Evolutionary conservation across 2,113 vertebrate genomes (phyloP).

Genomic region (Microtus pennsylvanicus): DNA sequence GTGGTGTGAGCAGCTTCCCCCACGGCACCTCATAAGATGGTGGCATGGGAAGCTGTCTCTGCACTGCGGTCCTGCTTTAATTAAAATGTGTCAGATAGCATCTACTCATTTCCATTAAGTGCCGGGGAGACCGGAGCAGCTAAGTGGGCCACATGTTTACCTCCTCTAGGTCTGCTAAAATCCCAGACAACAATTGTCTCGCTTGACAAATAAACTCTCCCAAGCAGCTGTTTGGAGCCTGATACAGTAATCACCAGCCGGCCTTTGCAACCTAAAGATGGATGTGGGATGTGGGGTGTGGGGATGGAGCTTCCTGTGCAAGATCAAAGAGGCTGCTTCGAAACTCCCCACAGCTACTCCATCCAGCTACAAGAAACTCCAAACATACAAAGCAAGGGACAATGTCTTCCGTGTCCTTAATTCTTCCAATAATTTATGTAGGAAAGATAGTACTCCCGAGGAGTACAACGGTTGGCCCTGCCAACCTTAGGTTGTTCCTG

Average conservation of each 20-base stretch:
- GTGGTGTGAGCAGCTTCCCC: slow-evolving; percentile 34
- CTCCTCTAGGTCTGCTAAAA: slow-evolving; percentile 64
- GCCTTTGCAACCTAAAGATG: neutral
- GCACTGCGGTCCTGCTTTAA: slow-evolving; percentile 64
- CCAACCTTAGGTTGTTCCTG: neutral
- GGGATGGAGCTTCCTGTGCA: neutral
- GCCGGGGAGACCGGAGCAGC: neutral
- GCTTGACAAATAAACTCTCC: slow-evolving; percentile 85
- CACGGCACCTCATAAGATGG: slow-evolving; percentile 57
- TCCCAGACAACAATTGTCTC: slow-evolving; percentile 78
- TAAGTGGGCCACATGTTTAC: slow-evolving; percentile 42
- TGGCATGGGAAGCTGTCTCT: slow-evolving; percentile 35
- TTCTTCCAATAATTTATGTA: neutral
- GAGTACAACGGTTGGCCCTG: neutral
- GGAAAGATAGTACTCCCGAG: neutral
- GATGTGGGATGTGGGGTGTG: accelerated
- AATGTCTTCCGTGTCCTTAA: neutral
- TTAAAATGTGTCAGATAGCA: slow-evolving; percentile 62
- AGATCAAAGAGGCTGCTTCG: neutral
- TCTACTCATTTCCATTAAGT: slow-evolving; percentile 47
- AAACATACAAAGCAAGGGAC: neutral
- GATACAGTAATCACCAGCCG: slow-evolving; percentile 57
- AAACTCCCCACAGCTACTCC: neutral
- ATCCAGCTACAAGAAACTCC: neutral
- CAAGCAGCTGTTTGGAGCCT: slow-evolving; percentile 10